A percentile compares a stretch with the other conserved stretches of the same genome.
phyloP scores from a whole-genome alignment of 2,888 invertebrate genomes.

The Cistogaster globosa region DNA sequence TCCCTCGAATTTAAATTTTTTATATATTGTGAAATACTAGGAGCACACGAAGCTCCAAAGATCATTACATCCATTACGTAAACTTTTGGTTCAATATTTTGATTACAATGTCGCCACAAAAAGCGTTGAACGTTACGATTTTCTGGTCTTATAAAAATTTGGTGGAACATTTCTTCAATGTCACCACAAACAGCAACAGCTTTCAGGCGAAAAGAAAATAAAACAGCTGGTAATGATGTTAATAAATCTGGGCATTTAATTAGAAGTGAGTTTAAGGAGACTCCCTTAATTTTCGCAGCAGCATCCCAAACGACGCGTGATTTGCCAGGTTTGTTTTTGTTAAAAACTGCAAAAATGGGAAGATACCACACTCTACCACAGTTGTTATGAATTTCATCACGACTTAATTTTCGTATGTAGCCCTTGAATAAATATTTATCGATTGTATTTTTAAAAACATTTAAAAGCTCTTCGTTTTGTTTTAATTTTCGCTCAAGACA shows the following conservation, averaged over 20 bases:
- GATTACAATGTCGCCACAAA: conserved; percentile 7
- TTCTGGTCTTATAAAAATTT: too few relatives aligned
- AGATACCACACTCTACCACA: conserved; percentile 29
- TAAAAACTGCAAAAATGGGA: conserved; percentile 9
- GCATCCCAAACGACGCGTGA: too few relatives aligned
- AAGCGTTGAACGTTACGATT: too few relatives aligned
- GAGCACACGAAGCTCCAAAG: conserved; percentile 34
- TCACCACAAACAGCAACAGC: too few relatives aligned
- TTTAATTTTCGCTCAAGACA: conserved; percentile 12
- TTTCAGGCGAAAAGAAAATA: too few relatives aligned
- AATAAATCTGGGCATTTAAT: too few relatives aligned
- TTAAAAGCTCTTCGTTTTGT: conserved; percentile 10
- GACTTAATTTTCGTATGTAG: conserved; percentile 8
- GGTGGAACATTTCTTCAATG: too few relatives aligned
- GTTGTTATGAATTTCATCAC: not conserved
- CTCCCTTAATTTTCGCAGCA: too few relatives aligned
- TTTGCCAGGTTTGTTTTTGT: too few relatives aligned
- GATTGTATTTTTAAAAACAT: conserved; percentile 13
- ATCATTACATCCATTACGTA: conserved; percentile 31
- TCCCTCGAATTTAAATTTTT: conserved; percentile 24
- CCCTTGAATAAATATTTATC: not conserved
- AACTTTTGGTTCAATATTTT: conserved; percentile 10
- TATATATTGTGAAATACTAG: conserved; percentile 23
- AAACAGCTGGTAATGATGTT: too few relatives aligned
- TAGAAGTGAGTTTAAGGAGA: too few relatives aligned